Conservation (phyloP, 2,797 vertebrate genomes). For the Steatocranus sp. region DNA sequence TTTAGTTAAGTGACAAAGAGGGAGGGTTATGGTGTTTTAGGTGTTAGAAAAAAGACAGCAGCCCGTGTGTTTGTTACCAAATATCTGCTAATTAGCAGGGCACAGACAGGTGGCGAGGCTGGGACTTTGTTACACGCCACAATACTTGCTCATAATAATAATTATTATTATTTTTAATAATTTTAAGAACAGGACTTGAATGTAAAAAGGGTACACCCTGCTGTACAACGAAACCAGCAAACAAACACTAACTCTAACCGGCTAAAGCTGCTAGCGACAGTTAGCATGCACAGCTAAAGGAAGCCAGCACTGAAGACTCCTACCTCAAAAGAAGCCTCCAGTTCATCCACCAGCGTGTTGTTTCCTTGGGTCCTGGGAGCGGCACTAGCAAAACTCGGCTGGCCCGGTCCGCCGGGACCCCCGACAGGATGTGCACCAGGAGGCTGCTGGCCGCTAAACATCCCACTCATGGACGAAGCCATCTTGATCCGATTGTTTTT, state of each 20-base stretch:
- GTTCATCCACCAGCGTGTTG: conserved; percentile 88
- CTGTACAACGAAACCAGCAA: neutral
- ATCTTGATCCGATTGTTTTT: conserved; percentile 53
- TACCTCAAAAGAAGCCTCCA: conserved; percentile 95
- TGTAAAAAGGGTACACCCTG: neutral
- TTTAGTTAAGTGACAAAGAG: neutral
- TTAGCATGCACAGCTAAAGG: conserved; percentile 17
- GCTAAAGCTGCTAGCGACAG: conserved; percentile 7
- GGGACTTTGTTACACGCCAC: neutral
- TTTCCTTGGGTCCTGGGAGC: conserved; percentile 69
- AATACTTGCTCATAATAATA: neutral
- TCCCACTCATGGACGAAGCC: conserved; percentile 84
- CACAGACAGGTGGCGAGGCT: neutral
- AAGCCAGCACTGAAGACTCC: neutral
- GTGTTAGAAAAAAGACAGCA: neutral
- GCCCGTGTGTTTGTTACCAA: neutral
- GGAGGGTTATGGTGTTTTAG: neutral
- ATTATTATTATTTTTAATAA: neutral
- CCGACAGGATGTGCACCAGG: conserved; percentile 71
- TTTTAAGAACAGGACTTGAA: neutral
- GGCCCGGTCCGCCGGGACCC: conserved; percentile 73
- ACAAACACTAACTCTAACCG: neutral
- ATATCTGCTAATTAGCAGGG: neutral
- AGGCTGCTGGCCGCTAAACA: conserved; percentile 83
- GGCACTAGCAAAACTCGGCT: conserved; percentile 77